phyloP scores from a whole-genome alignment of 2,888 invertebrate species.

The Rhamnusium bicolor region DNA sequence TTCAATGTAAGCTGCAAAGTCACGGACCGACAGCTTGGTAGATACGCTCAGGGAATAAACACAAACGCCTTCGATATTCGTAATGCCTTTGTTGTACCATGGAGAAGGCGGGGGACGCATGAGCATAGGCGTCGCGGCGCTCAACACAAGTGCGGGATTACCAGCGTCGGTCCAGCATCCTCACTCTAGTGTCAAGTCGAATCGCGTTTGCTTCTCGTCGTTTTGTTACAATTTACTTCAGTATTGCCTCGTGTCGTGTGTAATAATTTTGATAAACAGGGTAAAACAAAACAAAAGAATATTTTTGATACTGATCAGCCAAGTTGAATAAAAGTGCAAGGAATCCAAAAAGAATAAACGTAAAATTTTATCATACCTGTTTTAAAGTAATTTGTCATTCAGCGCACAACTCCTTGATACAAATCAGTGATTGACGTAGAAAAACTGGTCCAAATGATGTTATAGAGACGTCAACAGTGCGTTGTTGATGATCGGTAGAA shows the following conservation, averaged over 20 bases:
- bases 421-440: slow-evolving; percentile 59
- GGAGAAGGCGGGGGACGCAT: slow-evolving; percentile 69
- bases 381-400: slow-evolving; percentile 63
- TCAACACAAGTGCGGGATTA: slow-evolving; percentile 72
- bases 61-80: slow-evolving; percentile 70
- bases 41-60: slow-evolving; percentile 71
- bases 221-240: slow-evolving; percentile 49
- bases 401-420: slow-evolving; percentile 56
- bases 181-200: slow-evolving; percentile 67
- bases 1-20: slow-evolving; percentile 61
- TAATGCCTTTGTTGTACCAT: slow-evolving; percentile 68
- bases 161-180: slow-evolving; percentile 69
- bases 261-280: slow-evolving; percentile 38
- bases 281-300: slow-evolving; percentile 35
- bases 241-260: slow-evolving; percentile 49
- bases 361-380: slow-evolving; percentile 36
- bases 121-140: slow-evolving; percentile 71
- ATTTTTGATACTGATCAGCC: slow-evolving; percentile 42
- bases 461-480: slow-evolving; percentile 65
- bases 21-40: slow-evolving; percentile 68
- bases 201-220: slow-evolving; percentile 65
- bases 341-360: slow-evolving; percentile 32
- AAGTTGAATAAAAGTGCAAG: slow-evolving; percentile 23
- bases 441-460: slow-evolving; percentile 64
- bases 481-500: slow-evolving; percentile 43